A percentile compares a stretch with the other conserved stretches of the same genome.
phyloP scores from a whole-genome alignment of 2,113 vertebrate genomes.

The Enhydra lutris region DNA sequence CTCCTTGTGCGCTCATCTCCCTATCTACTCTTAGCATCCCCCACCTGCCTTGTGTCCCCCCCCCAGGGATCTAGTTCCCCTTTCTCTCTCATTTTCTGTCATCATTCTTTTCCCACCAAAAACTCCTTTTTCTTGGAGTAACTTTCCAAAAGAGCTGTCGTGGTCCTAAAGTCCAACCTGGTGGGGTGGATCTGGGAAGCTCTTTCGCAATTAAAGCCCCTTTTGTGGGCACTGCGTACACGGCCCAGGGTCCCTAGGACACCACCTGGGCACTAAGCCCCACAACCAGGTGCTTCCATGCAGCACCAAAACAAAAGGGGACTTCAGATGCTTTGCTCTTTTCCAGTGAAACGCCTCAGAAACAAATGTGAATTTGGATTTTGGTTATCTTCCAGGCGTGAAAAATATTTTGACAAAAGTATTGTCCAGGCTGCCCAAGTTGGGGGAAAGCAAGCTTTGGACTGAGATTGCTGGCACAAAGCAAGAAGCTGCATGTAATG shows the following conservation, averaged over 20 bases:
- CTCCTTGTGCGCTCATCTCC: background rate
- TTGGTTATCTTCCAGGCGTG: constrained; percentile 48
- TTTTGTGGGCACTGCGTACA: background rate
- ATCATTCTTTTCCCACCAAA: constrained; percentile 26
- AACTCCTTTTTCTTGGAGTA: constrained; percentile 50
- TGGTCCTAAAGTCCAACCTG: background rate
- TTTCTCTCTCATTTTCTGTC: constrained; percentile 45
- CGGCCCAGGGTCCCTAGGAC: background rate
- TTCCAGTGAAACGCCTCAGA: constrained; percentile 32
- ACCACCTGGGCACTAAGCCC: background rate
- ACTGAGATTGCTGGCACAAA: background rate
- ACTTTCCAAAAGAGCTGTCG: constrained; percentile 70
- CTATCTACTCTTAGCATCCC: background rate
- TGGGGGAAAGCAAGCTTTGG: background rate
- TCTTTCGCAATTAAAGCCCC: background rate
- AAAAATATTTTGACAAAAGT: constrained; percentile 58
- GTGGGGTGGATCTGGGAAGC: background rate
- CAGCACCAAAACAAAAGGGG: background rate
- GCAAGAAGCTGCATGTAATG: constrained; percentile 22
- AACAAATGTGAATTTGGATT: constrained; percentile 55
- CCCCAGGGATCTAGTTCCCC: background rate
- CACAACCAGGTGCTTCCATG: background rate
- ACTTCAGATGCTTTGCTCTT: background rate
- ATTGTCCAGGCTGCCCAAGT: constrained; percentile 10
- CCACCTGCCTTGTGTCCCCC: background rate